These are phyloP conservation scores for Neotoma lepida DNA, from an alignment of 2,113 vertebrate genomes.

Conservation along the genomic window DNA sequence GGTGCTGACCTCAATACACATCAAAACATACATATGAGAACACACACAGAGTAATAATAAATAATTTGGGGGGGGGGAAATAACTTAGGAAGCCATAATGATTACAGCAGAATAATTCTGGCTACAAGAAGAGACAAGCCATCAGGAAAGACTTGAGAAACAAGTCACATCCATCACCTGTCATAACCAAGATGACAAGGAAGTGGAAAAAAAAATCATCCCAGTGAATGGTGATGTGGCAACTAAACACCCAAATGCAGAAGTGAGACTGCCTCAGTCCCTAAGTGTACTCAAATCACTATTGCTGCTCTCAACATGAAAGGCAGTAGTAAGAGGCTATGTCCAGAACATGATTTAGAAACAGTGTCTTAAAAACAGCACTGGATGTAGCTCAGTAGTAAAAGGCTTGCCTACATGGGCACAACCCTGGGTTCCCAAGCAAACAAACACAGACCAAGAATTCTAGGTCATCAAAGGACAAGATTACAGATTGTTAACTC, in stretches of 20 bases:
- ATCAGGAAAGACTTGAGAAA: not conserved
- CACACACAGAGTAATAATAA: not conserved
- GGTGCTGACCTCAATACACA: not conserved
- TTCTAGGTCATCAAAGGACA: not conserved
- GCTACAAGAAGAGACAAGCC: not conserved
- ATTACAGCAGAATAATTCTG: not conserved
- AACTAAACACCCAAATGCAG: not conserved
- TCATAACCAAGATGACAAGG: not conserved
- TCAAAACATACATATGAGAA: not conserved
- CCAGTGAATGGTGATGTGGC: not conserved
- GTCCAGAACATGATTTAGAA: not conserved
- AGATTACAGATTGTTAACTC: not conserved
- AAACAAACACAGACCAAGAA: no score
- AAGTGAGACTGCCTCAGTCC: not conserved
- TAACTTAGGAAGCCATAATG: not conserved
- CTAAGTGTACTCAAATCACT: not conserved
- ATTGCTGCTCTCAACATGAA: not conserved
- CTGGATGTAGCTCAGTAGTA: not conserved
- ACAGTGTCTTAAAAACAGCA: not conserved
- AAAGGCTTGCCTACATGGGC: not conserved
- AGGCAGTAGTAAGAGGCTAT: not conserved
- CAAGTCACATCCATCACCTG: not conserved
- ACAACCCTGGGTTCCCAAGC: no score
- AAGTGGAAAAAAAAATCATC: not conserved
- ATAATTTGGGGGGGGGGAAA: no score